phyloP scores from a whole-genome alignment of 2,797 vertebrate genomes.

The Myiotriccus ornatus region DNA sequence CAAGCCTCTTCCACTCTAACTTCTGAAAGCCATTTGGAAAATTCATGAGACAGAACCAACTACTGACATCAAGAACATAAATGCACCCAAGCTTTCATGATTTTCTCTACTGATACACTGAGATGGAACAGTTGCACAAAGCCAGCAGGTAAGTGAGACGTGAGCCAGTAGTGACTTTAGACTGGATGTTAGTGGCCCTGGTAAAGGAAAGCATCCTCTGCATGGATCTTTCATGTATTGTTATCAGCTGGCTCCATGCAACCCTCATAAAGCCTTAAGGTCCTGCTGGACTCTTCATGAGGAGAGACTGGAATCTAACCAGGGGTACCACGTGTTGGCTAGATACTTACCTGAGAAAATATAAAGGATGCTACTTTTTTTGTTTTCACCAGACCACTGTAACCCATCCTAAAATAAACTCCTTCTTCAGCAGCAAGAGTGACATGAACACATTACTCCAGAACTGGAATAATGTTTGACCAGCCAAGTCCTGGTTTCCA shows the following conservation, averaged over 20 bases:
- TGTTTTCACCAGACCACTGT: background rate
- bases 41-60: background rate
- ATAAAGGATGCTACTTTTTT: background rate
- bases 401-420: background rate
- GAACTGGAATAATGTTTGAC: background rate
- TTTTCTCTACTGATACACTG: background rate
- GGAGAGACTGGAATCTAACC: background rate
- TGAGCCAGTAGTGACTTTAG: background rate
- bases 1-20: background rate
- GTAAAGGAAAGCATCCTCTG: background rate
- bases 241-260: background rate
- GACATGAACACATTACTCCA: background rate
- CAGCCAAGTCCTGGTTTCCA: background rate
- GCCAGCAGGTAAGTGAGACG: background rate
- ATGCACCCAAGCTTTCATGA: background rate
- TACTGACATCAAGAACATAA: background rate
- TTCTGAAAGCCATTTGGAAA: background rate
- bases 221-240: background rate
- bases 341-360: background rate
- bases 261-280: background rate
- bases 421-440: background rate
- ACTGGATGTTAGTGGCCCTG: background rate
- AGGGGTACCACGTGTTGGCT: background rate
- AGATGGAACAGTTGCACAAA: background rate
- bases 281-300: background rate